phyloP scores from a whole-genome alignment of 2,113 vertebrate species.

The Malurus elegans region DNA sequence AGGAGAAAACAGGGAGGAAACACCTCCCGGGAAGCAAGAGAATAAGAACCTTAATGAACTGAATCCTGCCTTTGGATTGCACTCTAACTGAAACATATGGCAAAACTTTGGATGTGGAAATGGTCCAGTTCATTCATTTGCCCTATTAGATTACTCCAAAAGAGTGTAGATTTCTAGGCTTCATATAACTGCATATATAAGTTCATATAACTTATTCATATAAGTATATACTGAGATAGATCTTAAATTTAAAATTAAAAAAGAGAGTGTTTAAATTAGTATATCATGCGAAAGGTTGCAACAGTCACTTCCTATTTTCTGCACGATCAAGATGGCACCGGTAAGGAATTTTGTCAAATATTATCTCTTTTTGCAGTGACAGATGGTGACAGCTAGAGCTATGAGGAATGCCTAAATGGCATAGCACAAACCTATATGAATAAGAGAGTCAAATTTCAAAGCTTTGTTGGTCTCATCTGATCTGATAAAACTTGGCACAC shows the following conservation, averaged over 20 bases:
- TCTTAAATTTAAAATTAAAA: neutral
- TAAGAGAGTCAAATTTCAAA: neutral
- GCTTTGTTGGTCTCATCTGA: neutral
- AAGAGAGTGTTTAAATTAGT: neutral
- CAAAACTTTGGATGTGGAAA: neutral
- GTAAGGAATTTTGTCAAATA: neutral
- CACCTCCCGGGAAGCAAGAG: neutral
- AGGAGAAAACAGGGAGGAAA: neutral
- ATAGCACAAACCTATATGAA: neutral
- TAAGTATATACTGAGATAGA: neutral
- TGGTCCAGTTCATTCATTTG: neutral
- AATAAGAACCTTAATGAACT: neutral
- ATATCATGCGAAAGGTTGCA: neutral
- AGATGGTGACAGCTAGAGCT: neutral
- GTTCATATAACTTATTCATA: too few species aligned
- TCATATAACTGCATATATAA: neutral
- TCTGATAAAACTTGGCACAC: neutral
- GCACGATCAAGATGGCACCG: neutral
- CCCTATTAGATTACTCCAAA: neutral
- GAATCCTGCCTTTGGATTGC: neutral
- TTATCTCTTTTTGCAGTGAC: neutral
- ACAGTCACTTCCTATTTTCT: neutral
- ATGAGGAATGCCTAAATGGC: neutral
- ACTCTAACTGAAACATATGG: neutral
- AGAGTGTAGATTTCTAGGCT: neutral